These are phyloP conservation scores for Drosophila cyrtoloma DNA, from an alignment of 2,888 invertebrate species.

Conservation along the genomic window DNA sequence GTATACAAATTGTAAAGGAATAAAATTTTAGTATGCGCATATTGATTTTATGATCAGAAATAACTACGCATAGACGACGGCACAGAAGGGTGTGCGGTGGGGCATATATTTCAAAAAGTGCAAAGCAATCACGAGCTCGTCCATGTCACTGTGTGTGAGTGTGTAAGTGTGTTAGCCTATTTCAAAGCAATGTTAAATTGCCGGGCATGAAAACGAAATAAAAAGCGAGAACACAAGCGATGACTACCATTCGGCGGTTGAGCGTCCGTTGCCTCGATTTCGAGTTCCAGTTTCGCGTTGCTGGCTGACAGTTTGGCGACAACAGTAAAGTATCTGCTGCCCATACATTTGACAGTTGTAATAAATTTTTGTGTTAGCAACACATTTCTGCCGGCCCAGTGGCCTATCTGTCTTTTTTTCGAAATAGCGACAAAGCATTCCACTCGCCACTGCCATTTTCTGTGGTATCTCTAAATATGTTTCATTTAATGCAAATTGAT, in stretches of 20 bases:
- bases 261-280: constrained; percentile 14
- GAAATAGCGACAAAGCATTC: constrained; percentile 56
- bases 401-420: constrained; percentile 37
- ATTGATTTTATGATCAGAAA: constrained; percentile 82
- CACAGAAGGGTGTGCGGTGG: constrained; percentile 3
- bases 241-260: constrained; percentile 29
- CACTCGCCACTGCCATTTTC: constrained; percentile 14
- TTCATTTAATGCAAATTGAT: constrained; percentile 77
- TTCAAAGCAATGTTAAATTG: constrained; percentile 48
- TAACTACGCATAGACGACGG: constrained; percentile 70
- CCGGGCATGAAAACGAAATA: constrained; percentile 54
- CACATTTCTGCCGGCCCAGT: constrained; percentile 26
- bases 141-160: constrained; percentile 18
- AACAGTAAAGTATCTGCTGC: constrained; percentile 65
- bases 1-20: constrained; percentile 80
- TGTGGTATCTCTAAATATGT: constrained; percentile 63
- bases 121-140: constrained; percentile 73
- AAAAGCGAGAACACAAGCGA: constrained; percentile 42
- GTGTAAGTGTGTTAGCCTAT: constrained; percentile 25
- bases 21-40: constrained; percentile 82
- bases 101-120: constrained; percentile 67
- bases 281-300: constrained; percentile 25
- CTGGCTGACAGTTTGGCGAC: constrained; percentile 47
- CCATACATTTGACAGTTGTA: constrained; percentile 66
- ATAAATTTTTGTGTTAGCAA: constrained; percentile 67